Percentiles rank a stretch among this genome's conserved stretches.
phyloP scores from a whole-genome alignment of 2,113 vertebrate species.

The Rhineura floridana region DNA sequence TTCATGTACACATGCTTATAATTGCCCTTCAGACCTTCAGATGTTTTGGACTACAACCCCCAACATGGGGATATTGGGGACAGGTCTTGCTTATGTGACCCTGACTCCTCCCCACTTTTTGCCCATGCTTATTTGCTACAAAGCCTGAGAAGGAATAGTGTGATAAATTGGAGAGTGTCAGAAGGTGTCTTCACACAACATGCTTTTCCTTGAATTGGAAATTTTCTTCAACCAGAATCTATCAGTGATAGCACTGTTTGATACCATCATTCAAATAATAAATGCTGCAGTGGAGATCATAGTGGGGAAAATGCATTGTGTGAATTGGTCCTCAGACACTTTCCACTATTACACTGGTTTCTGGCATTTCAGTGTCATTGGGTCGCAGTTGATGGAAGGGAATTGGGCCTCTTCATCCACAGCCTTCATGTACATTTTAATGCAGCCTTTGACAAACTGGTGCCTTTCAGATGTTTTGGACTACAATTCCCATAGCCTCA shows the following conservation, averaged over 20 bases:
- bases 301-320: not conserved
- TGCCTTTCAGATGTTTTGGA: no score
- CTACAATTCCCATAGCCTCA: no score
- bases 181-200: not conserved
- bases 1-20: no score
- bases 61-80: no score
- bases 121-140: no score
- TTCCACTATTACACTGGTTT: slow-evolving; percentile 33
- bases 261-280: not conserved
- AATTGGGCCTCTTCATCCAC: not conserved
- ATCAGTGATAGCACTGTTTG: not conserved
- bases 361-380: slow-evolving; percentile 49
- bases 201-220: not conserved
- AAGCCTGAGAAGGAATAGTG: no score
- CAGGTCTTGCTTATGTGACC: no score
- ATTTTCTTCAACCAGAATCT: not conserved
- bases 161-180: not conserved
- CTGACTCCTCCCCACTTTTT: no score
- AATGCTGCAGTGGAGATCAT: not conserved
- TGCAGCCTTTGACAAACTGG: no score
- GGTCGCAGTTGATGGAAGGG: slow-evolving; percentile 50
- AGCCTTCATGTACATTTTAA: not conserved
- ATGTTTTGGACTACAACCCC: no score
- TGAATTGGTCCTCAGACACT: slow-evolving; percentile 5
- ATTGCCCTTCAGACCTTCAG: no score